phyloP scores from a whole-genome alignment of 2,797 vertebrate genomes.

The Sarcophilus harrisii region DNA sequence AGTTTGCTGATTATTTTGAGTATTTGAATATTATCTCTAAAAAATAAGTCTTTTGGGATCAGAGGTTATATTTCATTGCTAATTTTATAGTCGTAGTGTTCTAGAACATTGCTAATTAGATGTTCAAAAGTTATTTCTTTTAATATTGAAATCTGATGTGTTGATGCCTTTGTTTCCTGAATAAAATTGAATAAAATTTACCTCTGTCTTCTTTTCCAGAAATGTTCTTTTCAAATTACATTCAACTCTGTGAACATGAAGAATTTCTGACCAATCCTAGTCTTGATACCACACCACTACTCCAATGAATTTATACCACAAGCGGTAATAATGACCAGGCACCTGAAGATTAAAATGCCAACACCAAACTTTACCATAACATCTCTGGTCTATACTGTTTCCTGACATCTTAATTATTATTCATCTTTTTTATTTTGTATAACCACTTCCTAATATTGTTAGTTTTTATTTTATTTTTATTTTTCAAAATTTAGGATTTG shows the following conservation, averaged over 20 bases:
- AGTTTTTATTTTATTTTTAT: constrained; percentile 60
- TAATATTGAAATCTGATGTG: background rate
- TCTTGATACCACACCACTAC: constrained; percentile 75
- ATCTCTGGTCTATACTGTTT: constrained; percentile 81
- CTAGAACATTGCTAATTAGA: background rate
- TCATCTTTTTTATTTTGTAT: constrained; percentile 84
- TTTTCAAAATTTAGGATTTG: constrained; percentile 75
- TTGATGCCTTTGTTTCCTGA: constrained; percentile 45
- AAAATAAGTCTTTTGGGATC: background rate
- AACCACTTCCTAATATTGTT: constrained; percentile 87
- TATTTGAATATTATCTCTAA: background rate
- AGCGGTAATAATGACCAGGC: constrained; percentile 79
- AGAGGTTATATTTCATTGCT: background rate
- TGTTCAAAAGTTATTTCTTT: background rate
- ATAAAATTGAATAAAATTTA: constrained; percentile 57
- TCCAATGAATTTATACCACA: constrained; percentile 74
- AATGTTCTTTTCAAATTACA: constrained; percentile 65
- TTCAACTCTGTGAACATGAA: constrained; percentile 75
- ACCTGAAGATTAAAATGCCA: constrained; percentile 83
- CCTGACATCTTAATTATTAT: constrained; percentile 74
- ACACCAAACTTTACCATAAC: constrained; percentile 85
- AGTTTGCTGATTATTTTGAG: background rate
- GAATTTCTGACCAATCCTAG: constrained; percentile 83
- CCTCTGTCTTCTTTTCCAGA: constrained; percentile 72
- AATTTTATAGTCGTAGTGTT: background rate